Evolutionary conservation across 1,140 invertebrate species (phyloP).

Genomic region (Panagrolaimus sp.): DNA sequence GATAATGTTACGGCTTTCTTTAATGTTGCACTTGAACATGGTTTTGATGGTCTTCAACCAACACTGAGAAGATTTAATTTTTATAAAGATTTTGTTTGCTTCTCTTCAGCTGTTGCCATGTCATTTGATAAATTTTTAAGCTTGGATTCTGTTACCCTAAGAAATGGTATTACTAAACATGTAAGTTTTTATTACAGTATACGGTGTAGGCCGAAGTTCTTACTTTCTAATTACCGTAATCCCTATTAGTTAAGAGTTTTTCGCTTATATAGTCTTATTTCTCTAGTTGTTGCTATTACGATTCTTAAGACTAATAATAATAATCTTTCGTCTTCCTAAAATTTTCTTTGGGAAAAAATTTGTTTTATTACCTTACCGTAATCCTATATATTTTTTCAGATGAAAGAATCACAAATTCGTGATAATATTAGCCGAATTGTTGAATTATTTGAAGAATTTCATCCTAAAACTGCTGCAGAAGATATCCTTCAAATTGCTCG

Average conservation of each 20-base stretch:
- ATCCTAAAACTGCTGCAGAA: not conserved
- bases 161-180: constrained; percentile 2
- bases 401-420: not conserved
- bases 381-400: not conserved
- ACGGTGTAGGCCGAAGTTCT: too few relatives aligned
- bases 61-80: not conserved
- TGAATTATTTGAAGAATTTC: constrained; percentile 2
- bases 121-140: not conserved
- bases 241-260: too few relatives aligned
- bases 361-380: too few relatives aligned
- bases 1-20: not conserved
- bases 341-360: too few relatives aligned
- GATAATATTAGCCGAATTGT: not conserved
- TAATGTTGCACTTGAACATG: not conserved
- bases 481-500: not conserved
- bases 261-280: too few relatives aligned
- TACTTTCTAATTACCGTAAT: too few relatives aligned
- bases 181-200: too few relatives aligned
- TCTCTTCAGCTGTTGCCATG: not conserved
- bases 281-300: too few relatives aligned
- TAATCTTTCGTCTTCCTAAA: too few relatives aligned
- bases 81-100: constrained; percentile 2
- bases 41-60: not conserved
- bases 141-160: not conserved
- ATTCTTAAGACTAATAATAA: too few relatives aligned